Conservation (phyloP, 2,797 vertebrate species). For the Amazonetta brasiliensis region DNA sequence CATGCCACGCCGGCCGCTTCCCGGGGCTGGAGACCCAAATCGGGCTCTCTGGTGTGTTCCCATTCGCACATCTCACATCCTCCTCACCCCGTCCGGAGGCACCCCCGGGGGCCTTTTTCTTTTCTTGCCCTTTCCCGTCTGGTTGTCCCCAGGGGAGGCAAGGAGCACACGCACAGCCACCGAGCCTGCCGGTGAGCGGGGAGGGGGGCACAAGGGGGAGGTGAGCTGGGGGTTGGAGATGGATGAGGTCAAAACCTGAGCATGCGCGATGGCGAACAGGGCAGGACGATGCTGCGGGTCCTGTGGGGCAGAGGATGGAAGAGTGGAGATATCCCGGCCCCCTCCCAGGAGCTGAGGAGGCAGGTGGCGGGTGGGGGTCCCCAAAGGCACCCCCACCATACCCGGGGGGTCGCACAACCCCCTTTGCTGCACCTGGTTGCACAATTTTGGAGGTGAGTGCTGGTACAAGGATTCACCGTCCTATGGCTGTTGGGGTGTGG, state of each 20-base stretch:
- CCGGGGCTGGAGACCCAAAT: background rate
- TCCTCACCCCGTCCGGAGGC: background rate
- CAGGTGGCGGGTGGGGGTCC: background rate
- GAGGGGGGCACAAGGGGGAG: background rate
- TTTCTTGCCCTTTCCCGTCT: background rate
- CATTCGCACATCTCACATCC: background rate
- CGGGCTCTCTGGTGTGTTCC: background rate
- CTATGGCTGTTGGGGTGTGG: rapidly evolving
- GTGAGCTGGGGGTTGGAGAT: background rate
- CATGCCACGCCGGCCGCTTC: background rate
- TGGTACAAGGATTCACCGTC: slow-evolving; percentile 63
- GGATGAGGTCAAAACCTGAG: background rate
- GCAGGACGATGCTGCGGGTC: background rate
- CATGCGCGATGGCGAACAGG: rapidly evolving
- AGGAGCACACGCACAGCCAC: background rate
- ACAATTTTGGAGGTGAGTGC: slow-evolving; percentile 68
- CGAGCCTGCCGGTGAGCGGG: rapidly evolving
- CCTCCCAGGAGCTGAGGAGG: background rate
- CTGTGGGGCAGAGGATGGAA: background rate
- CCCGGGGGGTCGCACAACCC: background rate
- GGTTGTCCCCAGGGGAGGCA: background rate
- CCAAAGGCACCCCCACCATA: background rate
- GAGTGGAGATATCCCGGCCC: rapidly evolving
- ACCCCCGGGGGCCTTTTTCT: background rate
- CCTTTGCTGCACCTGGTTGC: slow-evolving; percentile 29